Percentiles rank a stretch among this genome's conserved stretches.
phyloP scores from a whole-genome alignment of 2,888 invertebrate species.

The Diarsia mendica region DNA sequence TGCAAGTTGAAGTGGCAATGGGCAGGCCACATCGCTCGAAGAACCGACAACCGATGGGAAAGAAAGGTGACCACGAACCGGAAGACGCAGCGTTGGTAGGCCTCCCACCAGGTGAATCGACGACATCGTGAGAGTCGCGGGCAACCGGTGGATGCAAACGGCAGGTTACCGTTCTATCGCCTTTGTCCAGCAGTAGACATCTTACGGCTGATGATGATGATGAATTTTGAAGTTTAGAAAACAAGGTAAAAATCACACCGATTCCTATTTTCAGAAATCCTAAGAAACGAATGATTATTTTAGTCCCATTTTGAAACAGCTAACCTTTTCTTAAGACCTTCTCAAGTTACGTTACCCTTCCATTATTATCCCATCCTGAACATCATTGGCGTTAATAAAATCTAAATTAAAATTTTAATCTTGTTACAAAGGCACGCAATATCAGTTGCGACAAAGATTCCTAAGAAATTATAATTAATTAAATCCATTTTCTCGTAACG shows the following conservation, averaged over 20 bases:
- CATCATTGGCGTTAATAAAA: conserved; percentile 39
- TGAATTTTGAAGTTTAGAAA: too few relatives aligned
- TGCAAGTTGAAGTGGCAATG: too few relatives aligned
- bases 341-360: background rate
- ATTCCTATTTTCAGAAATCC: background rate
- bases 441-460: conserved; percentile 57
- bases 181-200: too few relatives aligned
- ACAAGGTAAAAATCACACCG: background rate
- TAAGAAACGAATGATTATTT: background rate
- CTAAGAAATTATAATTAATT: conserved; percentile 62
- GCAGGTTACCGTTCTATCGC: too few relatives aligned
- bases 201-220: too few relatives aligned
- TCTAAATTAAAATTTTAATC: conserved; percentile 54
- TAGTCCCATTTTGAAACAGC: background rate
- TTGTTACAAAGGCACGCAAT: conserved; percentile 31
- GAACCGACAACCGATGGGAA: too few relatives aligned
- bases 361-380: conserved; percentile 21
- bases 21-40: too few relatives aligned
- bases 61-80: too few relatives aligned
- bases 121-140: too few relatives aligned
- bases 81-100: too few relatives aligned
- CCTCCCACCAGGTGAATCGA: too few relatives aligned
- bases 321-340: background rate
- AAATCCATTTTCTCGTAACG: conserved; percentile 52
- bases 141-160: too few relatives aligned